A percentile compares a stretch with the other conserved stretches of the same genome.
Evolutionary conservation across 2,888 invertebrate species (phyloP).

Genomic region (Pollenia amentaria): DNA sequence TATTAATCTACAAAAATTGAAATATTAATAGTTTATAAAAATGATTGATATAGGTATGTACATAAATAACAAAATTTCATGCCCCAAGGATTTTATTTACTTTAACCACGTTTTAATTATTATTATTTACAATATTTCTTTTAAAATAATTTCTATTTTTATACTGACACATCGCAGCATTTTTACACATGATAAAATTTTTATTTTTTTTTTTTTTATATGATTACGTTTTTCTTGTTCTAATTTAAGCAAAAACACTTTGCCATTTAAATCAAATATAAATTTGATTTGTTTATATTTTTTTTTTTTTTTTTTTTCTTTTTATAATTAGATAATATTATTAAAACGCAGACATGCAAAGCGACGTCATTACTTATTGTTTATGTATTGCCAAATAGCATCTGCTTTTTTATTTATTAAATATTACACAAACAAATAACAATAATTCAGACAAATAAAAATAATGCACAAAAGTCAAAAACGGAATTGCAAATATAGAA

Average conservation of each 20-base stretch:
- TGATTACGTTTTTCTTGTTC: constrained; percentile 27
- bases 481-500: background rate
- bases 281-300: constrained; percentile 7
- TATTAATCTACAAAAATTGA: no score
- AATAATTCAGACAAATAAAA: background rate
- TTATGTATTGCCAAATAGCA: constrained; percentile 55
- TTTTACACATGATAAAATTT: background rate
- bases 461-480: background rate
- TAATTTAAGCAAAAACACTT: constrained; percentile 49
- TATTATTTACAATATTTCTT: no score
- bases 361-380: constrained; percentile 64
- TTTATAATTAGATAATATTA: constrained; percentile 52
- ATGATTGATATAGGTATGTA: no score
- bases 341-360: constrained; percentile 57
- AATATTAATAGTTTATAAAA: no score
- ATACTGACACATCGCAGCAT: background rate
- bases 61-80: no score
- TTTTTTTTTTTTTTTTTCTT: constrained; percentile 18
- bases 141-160: no score
- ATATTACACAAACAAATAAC: background rate
- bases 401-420: constrained; percentile 25
- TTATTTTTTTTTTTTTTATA: background rate
- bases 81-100: no score
- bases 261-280: constrained; percentile 49
- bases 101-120: no score